phyloP scores from a whole-genome alignment of 1,140 invertebrate species.

The Apis florea region DNA sequence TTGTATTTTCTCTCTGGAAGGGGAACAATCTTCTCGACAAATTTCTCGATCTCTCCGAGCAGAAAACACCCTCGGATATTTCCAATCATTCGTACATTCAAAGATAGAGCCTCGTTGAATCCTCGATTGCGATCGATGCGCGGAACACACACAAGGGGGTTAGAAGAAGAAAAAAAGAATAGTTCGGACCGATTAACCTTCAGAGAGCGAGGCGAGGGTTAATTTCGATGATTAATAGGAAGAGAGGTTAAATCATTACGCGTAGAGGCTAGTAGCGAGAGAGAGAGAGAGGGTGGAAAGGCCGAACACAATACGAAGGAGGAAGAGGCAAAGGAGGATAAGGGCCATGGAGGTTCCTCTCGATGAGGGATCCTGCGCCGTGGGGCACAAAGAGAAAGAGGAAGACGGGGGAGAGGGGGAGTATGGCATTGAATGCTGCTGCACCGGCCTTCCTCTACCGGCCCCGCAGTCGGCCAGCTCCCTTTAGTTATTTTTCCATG shows the following conservation, averaged over 20 bases:
- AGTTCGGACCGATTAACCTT: slow-evolving; percentile 13
- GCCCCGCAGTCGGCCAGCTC: slow-evolving; percentile 54
- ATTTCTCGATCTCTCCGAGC: no score
- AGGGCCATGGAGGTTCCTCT: slow-evolving; percentile 50
- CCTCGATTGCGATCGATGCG: no score
- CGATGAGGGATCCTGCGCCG: slow-evolving; percentile 56
- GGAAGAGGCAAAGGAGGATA: slow-evolving; percentile 40
- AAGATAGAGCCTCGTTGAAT: no score
- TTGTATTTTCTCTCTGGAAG: no score
- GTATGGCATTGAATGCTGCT: background rate
- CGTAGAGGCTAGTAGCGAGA: slow-evolving; percentile 21
- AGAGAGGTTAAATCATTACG: slow-evolving; percentile 64
- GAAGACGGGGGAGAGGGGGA: slow-evolving; percentile 10
- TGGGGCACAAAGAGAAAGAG: slow-evolving; percentile 59
- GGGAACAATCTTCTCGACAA: no score
- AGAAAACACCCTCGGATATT: no score
- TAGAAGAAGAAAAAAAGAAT: background rate
- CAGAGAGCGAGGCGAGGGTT: slow-evolving; percentile 24
- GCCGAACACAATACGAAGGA: slow-evolving; percentile 31
- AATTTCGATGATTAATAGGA: slow-evolving; percentile 65
- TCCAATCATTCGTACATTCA: no score
- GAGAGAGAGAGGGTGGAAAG: background rate
- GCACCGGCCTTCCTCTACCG: slow-evolving; percentile 51
- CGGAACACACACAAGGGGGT: no score
- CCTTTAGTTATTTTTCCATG: slow-evolving; percentile 72